Evolutionary conservation across 2,797 vertebrate species (phyloP).

Genomic region (Sebastiscus tertius): DNA sequence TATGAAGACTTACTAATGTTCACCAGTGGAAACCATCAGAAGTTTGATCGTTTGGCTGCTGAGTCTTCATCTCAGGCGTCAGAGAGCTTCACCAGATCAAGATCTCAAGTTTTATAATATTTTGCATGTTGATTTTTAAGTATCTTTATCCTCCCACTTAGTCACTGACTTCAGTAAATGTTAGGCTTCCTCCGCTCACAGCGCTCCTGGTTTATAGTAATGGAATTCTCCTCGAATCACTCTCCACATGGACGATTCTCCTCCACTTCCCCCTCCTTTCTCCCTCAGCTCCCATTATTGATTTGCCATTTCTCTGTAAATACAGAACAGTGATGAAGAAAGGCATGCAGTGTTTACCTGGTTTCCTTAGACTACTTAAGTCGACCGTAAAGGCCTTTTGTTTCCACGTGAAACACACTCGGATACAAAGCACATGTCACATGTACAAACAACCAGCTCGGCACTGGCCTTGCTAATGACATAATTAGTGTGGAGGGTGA

Average conservation of each 20-base stretch:
- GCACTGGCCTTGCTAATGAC: constrained; percentile 60
- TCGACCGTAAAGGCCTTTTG: constrained; percentile 11
- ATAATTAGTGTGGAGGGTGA: constrained; percentile 70
- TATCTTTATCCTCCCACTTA: background rate
- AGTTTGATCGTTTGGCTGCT: background rate
- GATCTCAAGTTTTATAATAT: background rate
- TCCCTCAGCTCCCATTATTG: constrained; percentile 37
- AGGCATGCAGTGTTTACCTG: constrained; percentile 16
- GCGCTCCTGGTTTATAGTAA: constrained; percentile 1
- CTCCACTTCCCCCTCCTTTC: background rate
- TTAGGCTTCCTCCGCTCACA: background rate
- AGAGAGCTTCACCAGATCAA: constrained; percentile 1
- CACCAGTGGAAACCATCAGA: background rate
- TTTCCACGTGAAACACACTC: constrained; percentile 19
- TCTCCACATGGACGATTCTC: background rate
- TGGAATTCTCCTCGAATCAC: constrained; percentile 21
- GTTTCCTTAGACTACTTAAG: constrained; percentile 12
- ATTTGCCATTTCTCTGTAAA: constrained; percentile 58
- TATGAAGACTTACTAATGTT: background rate
- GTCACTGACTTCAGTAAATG: constrained; percentile 10
- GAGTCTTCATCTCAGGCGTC: background rate
- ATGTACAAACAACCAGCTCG: constrained; percentile 10
- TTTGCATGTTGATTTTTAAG: background rate
- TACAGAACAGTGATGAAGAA: constrained; percentile 24
- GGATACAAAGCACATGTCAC: background rate